Conservation (phyloP, 2,888 invertebrate genomes). For the Itoplectis maculator region DNA sequence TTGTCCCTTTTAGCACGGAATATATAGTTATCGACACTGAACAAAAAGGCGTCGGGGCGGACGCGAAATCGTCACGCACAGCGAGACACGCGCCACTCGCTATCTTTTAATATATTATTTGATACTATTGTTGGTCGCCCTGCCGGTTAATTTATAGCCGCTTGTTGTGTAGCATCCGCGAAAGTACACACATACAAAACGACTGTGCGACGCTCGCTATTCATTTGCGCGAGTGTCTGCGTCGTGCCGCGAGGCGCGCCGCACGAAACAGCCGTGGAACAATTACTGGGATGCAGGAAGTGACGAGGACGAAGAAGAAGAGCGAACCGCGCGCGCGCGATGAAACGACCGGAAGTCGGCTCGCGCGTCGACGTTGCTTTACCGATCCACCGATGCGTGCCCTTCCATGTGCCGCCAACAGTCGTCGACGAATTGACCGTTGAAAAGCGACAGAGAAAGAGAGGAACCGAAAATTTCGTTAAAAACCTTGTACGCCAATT, state of each 20-base stretch:
- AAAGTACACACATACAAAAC: conserved; percentile 46
- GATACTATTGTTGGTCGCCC: conserved; percentile 68
- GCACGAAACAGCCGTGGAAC: conserved; percentile 60
- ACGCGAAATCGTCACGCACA: conserved; percentile 61
- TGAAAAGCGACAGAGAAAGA: conserved; percentile 20
- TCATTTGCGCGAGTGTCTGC: conserved; percentile 52
- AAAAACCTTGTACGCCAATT: background rate
- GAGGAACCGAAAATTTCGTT: background rate
- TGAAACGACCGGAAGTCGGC: conserved; percentile 64
- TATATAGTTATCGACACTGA: conserved; percentile 36
- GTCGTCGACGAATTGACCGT: conserved; percentile 58
- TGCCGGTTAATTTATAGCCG: conserved; percentile 71
- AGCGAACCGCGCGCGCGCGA: conserved; percentile 55
- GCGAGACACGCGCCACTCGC: conserved; percentile 34
- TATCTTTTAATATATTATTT: conserved; percentile 62
- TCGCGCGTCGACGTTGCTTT: conserved; percentile 66
- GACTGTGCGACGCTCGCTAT: conserved; percentile 40
- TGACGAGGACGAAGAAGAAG: conserved; percentile 69
- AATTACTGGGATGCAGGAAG: conserved; percentile 72
- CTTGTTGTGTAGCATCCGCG: conserved; percentile 53
- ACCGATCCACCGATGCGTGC: conserved; percentile 65
- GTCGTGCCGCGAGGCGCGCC: conserved; percentile 53
- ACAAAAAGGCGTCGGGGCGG: conserved; percentile 32
- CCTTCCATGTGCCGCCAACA: conserved; percentile 34
- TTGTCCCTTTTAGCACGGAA: conserved; percentile 35